Evolutionary conservation across 2,888 invertebrate genomes (phyloP).

Genomic region (Aethes cnicana): DNA sequence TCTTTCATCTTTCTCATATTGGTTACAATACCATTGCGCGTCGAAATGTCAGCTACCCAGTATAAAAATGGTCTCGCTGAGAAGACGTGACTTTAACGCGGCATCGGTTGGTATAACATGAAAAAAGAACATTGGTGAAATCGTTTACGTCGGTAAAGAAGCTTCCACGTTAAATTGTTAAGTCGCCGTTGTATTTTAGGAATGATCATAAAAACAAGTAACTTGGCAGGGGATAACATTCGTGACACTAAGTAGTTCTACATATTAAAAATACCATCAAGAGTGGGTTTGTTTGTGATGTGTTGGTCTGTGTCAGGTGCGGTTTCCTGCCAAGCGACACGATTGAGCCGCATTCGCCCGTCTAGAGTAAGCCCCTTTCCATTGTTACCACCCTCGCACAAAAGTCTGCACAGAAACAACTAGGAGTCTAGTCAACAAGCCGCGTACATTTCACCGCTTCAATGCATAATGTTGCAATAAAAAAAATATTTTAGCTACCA

Average conservation of each 20-base stretch:
- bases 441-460: not conserved
- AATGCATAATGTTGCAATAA: not conserved
- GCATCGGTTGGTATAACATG: no score
- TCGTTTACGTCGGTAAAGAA: no score
- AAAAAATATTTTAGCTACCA: no score
- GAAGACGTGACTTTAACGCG: no score
- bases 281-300: slow-evolving; percentile 2
- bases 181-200: not conserved
- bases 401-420: slow-evolving; percentile 35
- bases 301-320: slow-evolving; percentile 73
- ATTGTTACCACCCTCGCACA: slow-evolving; percentile 46
- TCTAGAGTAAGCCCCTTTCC: slow-evolving; percentile 73
- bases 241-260: not conserved
- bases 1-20: no score
- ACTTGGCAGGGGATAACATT: slow-evolving; percentile 8
- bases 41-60: no score
- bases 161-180: no score
- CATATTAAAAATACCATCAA: not conserved
- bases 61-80: no score
- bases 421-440: not conserved
- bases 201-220: not conserved
- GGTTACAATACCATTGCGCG: no score
- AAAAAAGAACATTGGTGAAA: no score
- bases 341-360: slow-evolving; percentile 78
- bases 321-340: slow-evolving; percentile 79